Evolutionary conservation across 1,140 invertebrate species (phyloP).

Genomic region (Charaxes varanes): DNA sequence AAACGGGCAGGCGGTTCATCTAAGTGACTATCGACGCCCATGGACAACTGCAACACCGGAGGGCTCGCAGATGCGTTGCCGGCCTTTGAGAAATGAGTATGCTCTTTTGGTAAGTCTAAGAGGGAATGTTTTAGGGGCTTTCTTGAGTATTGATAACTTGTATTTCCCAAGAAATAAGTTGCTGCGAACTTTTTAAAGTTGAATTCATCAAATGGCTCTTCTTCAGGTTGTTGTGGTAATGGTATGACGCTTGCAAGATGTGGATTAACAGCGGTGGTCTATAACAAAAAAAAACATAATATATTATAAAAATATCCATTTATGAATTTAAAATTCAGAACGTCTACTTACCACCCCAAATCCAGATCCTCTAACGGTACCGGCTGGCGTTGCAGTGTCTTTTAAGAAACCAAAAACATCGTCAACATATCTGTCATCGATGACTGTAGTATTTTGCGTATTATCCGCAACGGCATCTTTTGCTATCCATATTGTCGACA

Average conservation of each 20-base stretch:
- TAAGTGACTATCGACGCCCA: too few relatives aligned
- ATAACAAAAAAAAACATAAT: too few relatives aligned
- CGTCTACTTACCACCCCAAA: conserved; percentile 62
- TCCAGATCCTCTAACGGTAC: conserved; percentile 57
- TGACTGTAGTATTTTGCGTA: conserved; percentile 45
- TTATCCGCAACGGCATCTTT: conserved; percentile 55
- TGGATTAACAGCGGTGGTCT: conserved; percentile 45
- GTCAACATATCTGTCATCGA: conserved; percentile 76
- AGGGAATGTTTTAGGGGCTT: conserved; percentile 86
- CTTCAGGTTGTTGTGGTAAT: conserved; percentile 53
- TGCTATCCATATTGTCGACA: conserved; percentile 75
- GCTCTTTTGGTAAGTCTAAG: conserved; percentile 84
- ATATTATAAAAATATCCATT: too few relatives aligned
- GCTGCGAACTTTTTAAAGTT: conserved; percentile 94
- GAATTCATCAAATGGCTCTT: conserved; percentile 84
- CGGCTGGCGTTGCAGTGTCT: conserved; percentile 59
- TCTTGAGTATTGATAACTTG: conserved; percentile 85
- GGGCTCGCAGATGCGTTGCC: too few relatives aligned
- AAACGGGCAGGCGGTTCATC: too few relatives aligned
- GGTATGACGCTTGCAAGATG: conserved; percentile 39
- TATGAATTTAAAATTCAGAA: too few relatives aligned
- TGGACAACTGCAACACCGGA: too few relatives aligned
- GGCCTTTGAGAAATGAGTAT: too few relatives aligned
- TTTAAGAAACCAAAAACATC: conserved; percentile 78
- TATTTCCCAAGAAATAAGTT: conserved; percentile 89